phyloP scores from a whole-genome alignment of 2,113 vertebrate species.

The Cavia porcellus region DNA sequence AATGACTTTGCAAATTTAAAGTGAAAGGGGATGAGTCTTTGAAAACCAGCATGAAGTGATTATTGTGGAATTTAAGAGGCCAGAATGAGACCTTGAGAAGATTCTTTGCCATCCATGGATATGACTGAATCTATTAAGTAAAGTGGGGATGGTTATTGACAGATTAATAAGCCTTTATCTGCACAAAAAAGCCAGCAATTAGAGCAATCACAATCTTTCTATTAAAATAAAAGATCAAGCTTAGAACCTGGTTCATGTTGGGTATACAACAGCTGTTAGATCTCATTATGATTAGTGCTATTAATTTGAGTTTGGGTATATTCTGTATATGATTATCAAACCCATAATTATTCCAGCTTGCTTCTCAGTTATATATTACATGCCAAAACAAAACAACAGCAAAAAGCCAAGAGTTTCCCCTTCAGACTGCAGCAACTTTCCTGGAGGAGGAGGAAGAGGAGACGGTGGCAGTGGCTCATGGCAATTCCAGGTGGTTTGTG shows the following conservation, averaged over 20 bases:
- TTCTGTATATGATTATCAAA: constrained; percentile 21
- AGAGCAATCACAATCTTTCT: constrained; percentile 1
- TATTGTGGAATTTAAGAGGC: not conserved
- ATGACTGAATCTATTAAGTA: not conserved
- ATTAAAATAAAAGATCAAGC: not conserved
- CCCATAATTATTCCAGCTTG: constrained; percentile 8
- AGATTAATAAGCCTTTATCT: not conserved
- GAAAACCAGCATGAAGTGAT: not conserved
- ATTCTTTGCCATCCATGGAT: not conserved
- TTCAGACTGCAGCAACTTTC: not conserved
- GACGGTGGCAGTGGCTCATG: not conserved
- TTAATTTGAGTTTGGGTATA: constrained; percentile 17
- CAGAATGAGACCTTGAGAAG: not conserved
- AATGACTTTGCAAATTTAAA: not conserved
- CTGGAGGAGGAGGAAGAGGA: not conserved
- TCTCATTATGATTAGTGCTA: constrained; percentile 19
- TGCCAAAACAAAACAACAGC: not conserved
- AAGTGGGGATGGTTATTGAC: not conserved
- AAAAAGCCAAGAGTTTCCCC: not conserved
- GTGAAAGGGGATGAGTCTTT: not conserved
- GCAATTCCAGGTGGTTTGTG: not conserved
- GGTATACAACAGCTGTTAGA: not conserved
- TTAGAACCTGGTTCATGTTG: not conserved
- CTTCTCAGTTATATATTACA: not conserved
- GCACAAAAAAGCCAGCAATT: not conserved